phyloP scores from a whole-genome alignment of 1,140 invertebrate genomes.

The Saccostrea cuccullata region DNA sequence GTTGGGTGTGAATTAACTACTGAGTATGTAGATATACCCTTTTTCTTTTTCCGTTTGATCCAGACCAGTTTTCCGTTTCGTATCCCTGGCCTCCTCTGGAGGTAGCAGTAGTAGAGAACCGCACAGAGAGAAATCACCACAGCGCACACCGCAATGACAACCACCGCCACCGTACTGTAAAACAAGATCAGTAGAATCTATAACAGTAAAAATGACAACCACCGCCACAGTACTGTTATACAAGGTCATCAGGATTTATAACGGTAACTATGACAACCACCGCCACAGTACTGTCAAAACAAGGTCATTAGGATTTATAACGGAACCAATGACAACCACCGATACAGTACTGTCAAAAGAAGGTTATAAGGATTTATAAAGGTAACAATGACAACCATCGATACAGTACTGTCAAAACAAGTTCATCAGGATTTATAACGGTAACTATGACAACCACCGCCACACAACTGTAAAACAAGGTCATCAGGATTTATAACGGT shows the following conservation, averaged over 20 bases:
- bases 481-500: no score
- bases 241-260: no score
- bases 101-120: slow-evolving; percentile 47
- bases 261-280: not conserved
- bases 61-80: slow-evolving; percentile 49
- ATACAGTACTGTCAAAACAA: not conserved
- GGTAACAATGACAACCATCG: slow-evolving; percentile 17
- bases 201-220: no score
- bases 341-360: no score
- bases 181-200: no score
- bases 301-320: no score
- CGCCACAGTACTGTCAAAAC: no score
- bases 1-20: no score
- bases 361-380: no score
- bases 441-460: not conserved
- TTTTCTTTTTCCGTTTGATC: slow-evolving; percentile 52
- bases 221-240: no score
- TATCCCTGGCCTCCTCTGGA: slow-evolving; percentile 45
- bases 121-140: slow-evolving; percentile 41
- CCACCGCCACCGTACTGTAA: no score
- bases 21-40: not conserved
- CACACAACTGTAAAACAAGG: not conserved
- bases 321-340: no score
- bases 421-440: not conserved
- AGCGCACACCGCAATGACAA: slow-evolving; percentile 24